phyloP scores from a whole-genome alignment of 2,797 vertebrate genomes.

The Tauraco hartlaubi region DNA sequence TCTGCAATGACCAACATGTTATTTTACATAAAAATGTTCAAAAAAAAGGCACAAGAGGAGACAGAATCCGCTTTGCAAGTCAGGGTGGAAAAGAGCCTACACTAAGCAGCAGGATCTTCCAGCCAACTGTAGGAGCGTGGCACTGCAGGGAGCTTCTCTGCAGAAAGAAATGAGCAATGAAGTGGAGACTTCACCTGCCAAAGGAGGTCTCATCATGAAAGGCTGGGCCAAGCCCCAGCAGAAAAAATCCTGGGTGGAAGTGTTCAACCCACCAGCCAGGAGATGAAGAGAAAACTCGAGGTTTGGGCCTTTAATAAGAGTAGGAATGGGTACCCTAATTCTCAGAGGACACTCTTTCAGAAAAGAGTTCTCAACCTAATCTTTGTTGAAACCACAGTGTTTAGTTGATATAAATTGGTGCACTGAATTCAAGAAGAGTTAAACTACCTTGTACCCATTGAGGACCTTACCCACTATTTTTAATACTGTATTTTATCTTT shows the following conservation, averaged over 20 bases:
- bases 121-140: rapidly evolving
- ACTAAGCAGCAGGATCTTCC: background rate
- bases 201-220: background rate
- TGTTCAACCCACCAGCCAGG: background rate
- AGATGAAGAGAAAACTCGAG: background rate
- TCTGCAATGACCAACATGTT: slow-evolving; percentile 34
- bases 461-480: background rate
- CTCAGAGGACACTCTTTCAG: background rate
- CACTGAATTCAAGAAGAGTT: background rate
- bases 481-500: background rate
- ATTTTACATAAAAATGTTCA: slow-evolving; percentile 13
- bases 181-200: background rate
- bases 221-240: background rate
- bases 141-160: too few species aligned
- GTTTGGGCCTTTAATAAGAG: background rate
- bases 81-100: too few species aligned
- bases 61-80: background rate
- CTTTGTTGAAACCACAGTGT: background rate
- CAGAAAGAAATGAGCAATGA: background rate
- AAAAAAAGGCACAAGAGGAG: background rate
- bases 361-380: background rate
- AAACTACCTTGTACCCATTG: background rate
- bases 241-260: background rate
- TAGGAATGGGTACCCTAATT: background rate
- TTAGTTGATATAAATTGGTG: background rate